Conservation (phyloP, 2,888 invertebrate species). For the Sepiola atlantica region DNA sequence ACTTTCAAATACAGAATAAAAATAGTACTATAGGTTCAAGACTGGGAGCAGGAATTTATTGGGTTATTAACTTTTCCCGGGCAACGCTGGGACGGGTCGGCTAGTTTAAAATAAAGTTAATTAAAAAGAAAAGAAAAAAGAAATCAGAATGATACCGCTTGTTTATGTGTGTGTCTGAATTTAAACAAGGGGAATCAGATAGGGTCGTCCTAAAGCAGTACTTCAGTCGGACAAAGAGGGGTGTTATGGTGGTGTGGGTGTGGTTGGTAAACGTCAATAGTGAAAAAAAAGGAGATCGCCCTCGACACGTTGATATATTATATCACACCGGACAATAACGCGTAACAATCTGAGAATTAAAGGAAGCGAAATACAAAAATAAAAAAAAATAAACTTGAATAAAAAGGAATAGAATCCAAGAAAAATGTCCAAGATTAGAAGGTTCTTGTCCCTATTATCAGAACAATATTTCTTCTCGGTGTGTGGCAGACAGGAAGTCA, state of each 20-base stretch:
- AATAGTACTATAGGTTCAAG: too few relatives aligned
- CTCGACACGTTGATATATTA: neutral
- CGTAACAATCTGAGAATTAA: neutral
- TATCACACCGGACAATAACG: neutral
- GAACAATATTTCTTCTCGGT: neutral
- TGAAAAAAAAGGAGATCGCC: neutral
- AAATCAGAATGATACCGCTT: neutral
- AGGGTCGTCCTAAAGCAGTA: neutral
- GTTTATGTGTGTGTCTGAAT: neutral
- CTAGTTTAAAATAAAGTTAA: too few relatives aligned
- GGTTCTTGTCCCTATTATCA: neutral
- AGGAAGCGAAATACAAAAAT: neutral
- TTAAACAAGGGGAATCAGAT: neutral
- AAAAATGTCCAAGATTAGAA: neutral
- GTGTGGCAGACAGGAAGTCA: conserved; percentile 15
- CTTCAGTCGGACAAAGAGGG: neutral
- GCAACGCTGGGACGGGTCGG: too few relatives aligned
- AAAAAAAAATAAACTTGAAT: neutral
- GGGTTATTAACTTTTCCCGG: too few relatives aligned
- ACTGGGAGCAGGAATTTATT: too few relatives aligned
- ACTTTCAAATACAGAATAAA: too few relatives aligned
- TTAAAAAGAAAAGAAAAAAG: too few relatives aligned
- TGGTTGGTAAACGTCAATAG: neutral
- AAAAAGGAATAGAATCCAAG: neutral
- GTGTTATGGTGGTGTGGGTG: neutral